phyloP scores from a whole-genome alignment of 1,140 invertebrate species.

The Phortica variegata region DNA sequence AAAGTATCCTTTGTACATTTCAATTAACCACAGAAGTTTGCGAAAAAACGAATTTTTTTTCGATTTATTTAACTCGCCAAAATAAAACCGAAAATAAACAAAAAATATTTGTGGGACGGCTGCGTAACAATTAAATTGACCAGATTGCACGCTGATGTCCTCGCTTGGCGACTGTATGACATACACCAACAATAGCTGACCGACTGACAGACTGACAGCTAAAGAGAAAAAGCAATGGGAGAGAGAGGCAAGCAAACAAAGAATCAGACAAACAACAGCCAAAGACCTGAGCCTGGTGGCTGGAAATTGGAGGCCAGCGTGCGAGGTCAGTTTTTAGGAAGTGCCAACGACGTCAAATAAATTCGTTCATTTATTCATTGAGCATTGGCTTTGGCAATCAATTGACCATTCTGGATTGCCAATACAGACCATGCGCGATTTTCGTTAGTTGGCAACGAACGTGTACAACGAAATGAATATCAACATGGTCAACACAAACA shows the following conservation, averaged over 20 bases:
- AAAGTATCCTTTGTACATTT: too few species aligned
- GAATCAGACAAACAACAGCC: too few species aligned
- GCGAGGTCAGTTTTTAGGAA: conserved; percentile 14
- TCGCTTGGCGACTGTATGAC: background rate
- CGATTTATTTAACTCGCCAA: conserved; percentile 3
- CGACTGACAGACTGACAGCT: too few species aligned
- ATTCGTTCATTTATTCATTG: conserved; percentile 48
- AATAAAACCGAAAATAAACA: conserved; percentile 11
- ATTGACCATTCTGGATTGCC: conserved; percentile 30
- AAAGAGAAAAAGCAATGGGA: background rate
- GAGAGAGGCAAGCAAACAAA: conserved; percentile 10
- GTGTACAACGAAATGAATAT: too few species aligned
- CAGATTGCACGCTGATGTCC: conserved; percentile 29
- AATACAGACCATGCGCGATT: conserved; percentile 16
- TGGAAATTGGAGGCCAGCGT: conserved; percentile 2
- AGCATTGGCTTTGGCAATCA: conserved; percentile 51
- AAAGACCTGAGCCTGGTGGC: too few species aligned
- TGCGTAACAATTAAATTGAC: conserved; percentile 46
- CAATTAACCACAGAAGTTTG: conserved; percentile 34
- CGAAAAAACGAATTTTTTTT: conserved; percentile 16
- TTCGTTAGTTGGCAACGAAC: too few species aligned
- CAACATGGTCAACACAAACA: too few species aligned
- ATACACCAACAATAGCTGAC: too few species aligned
- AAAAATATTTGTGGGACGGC: conserved; percentile 19
- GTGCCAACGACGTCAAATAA: conserved; percentile 13